Conservation (phyloP, 2,888 invertebrate genomes). For the Dione vanillae region DNA sequence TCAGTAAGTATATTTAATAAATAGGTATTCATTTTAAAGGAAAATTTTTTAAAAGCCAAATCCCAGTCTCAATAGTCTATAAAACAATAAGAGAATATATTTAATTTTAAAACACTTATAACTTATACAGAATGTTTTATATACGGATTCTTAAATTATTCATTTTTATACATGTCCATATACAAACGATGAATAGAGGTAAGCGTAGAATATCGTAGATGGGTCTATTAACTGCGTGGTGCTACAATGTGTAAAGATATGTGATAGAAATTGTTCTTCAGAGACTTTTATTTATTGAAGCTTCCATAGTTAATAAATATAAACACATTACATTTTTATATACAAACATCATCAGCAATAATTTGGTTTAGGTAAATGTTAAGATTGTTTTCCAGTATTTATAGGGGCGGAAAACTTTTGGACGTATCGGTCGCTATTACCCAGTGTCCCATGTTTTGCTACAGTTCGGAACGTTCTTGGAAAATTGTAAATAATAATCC, state of each 20-base stretch:
- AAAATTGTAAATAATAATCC: constrained; percentile 27
- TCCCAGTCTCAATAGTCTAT: constrained; percentile 78
- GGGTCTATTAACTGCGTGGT: constrained; percentile 84
- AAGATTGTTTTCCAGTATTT: constrained; percentile 66
- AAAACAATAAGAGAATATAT: constrained; percentile 81
- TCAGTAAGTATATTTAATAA: constrained; percentile 70
- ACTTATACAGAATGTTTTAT: constrained; percentile 82
- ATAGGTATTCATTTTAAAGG: constrained; percentile 72
- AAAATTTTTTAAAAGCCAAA: constrained; percentile 72
- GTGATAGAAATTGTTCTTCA: constrained; percentile 83
- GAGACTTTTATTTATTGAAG: constrained; percentile 83
- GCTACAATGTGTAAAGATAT: constrained; percentile 83
- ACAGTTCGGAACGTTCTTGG: constrained; percentile 56
- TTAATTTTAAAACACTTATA: constrained; percentile 78
- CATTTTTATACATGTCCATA: constrained; percentile 83
- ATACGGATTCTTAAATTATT: constrained; percentile 80
- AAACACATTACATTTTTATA: constrained; percentile 69
- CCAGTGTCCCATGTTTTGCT: constrained; percentile 62
- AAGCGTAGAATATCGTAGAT: constrained; percentile 78
- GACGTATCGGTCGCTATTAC: constrained; percentile 63
- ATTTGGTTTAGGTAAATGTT: constrained; percentile 70
- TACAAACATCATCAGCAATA: constrained; percentile 71
- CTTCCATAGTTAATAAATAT: constrained; percentile 79
- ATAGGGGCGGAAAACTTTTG: constrained; percentile 46
- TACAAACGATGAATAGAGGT: constrained; percentile 81